Conservation (phyloP, 2,797 vertebrate species). For the Rhinatrema bivittatum region DNA sequence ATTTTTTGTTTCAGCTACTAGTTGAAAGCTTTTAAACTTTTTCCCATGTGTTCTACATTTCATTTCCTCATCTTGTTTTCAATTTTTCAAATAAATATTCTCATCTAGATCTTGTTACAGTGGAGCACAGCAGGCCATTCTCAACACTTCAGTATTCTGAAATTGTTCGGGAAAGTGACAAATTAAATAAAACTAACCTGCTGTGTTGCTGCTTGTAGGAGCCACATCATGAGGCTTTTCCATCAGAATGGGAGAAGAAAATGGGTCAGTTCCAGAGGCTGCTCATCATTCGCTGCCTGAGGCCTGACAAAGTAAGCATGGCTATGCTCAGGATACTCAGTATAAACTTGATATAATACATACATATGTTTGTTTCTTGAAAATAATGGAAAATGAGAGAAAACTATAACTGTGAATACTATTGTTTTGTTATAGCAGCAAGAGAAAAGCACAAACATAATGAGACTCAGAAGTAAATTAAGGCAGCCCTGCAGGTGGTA, state of each 20-base stretch:
- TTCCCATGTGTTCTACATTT: neutral
- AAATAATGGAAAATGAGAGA: conserved; percentile 6
- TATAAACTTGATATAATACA: too few species aligned
- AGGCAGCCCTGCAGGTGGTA: too few species aligned
- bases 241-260: conserved; percentile 62
- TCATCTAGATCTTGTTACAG: neutral
- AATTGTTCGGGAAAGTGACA: neutral
- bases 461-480: too few species aligned
- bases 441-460: too few species aligned
- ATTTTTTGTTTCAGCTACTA: too few species aligned
- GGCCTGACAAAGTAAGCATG: conserved; percentile 73
- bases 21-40: neutral
- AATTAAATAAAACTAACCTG: conserved; percentile 3
- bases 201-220: conserved; percentile 41
- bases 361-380: conserved; percentile 5
- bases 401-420: neutral
- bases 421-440: neutral
- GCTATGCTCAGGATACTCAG: too few species aligned
- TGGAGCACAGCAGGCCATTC: neutral
- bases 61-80: neutral
- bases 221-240: conserved; percentile 66
- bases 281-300: conserved; percentile 72
- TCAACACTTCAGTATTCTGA: neutral
- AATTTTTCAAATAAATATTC: neutral
- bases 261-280: conserved; percentile 70